A percentile compares a stretch with the other conserved stretches of the same genome.
Evolutionary conservation across 2,113 vertebrate species (phyloP).

Genomic region (Drymodes brunneopygia): DNA sequence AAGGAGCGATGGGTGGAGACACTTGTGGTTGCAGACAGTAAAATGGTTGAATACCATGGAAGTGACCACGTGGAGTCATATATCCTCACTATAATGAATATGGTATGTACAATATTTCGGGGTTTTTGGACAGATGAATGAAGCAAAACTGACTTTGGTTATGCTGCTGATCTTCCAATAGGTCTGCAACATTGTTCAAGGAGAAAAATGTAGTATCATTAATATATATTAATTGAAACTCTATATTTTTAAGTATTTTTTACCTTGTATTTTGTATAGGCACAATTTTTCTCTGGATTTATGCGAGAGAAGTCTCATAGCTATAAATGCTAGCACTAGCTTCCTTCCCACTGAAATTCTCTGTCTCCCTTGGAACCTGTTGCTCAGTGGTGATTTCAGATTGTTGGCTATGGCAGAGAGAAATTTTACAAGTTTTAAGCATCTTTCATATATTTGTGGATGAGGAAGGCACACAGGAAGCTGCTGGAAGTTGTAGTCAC

Average conservation of each 20-base stretch:
- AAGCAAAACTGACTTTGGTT: not conserved
- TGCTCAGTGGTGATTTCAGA: not conserved
- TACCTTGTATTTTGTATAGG: not conserved
- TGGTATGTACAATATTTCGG: conserved; percentile 74
- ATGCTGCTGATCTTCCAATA: not conserved
- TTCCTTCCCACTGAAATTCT: not conserved
- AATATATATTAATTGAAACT: not conserved
- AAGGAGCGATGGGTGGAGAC: conserved; percentile 96
- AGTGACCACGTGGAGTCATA: conserved; percentile 91
- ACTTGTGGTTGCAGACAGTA: conserved; percentile 93
- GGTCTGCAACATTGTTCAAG: not conserved
- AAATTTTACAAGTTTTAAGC: not conserved
- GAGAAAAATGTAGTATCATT: not conserved
- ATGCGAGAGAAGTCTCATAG: not conserved
- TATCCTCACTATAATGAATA: conserved; percentile 98
- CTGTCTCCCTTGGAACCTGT: not conserved
- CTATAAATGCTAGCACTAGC: not conserved
- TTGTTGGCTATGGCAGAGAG: not conserved
- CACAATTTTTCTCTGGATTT: not conserved
- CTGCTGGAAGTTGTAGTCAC: not conserved
- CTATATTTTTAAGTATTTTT: not conserved
- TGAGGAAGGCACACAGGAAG: not conserved
- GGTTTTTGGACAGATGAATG: not conserved
- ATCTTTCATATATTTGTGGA: not conserved
- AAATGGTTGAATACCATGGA: conserved; percentile 94